A percentile compares a stretch with the other conserved stretches of the same genome.
These are phyloP conservation scores for Acrobasis consociella DNA, from an alignment of 2,888 invertebrate species.

Conservation along the genomic window DNA sequence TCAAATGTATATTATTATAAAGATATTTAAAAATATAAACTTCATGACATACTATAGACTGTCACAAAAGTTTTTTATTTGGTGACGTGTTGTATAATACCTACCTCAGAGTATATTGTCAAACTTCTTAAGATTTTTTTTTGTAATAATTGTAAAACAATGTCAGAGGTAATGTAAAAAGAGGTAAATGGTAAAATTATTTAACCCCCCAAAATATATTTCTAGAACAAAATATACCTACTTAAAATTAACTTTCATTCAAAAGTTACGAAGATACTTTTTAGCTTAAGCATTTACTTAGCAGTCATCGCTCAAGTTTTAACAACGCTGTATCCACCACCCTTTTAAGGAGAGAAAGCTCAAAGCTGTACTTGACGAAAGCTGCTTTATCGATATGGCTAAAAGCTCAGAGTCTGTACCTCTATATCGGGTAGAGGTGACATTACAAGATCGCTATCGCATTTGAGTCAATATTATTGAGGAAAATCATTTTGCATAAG, in stretches of 20 bases:
- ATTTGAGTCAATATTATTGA: neutral
- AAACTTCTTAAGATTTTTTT: too few relatives aligned
- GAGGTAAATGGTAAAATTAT: too few relatives aligned
- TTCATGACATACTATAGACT: too few relatives aligned
- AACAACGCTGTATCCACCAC: conserved; percentile 10
- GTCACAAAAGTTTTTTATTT: too few relatives aligned
- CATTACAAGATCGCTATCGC: conserved; percentile 1
- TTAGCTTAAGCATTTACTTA: conserved; percentile 11
- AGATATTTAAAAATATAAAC: too few relatives aligned
- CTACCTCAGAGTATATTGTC: too few relatives aligned
- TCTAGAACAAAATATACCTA: too few relatives aligned
- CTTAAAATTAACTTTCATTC: neutral
- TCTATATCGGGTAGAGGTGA: conserved; percentile 10
- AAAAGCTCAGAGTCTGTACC: conserved; percentile 12
- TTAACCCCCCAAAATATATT: too few relatives aligned
- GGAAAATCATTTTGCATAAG: neutral
- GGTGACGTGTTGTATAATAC: too few relatives aligned
- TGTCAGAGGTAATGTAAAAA: too few relatives aligned
- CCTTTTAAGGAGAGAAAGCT: conserved; percentile 21
- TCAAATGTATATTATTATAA: too few relatives aligned
- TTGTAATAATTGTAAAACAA: too few relatives aligned
- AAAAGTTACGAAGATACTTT: conserved; percentile 5
- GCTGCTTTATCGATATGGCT: conserved; percentile 17
- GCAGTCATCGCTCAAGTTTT: conserved; percentile 13
- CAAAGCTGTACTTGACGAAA: conserved; percentile 16